A percentile compares a stretch with the other conserved stretches of the same genome.
phyloP scores from a whole-genome alignment of 37 sponge, comb jelly and placozoan genomes.

The Cladorhizidae sp. region DNA sequence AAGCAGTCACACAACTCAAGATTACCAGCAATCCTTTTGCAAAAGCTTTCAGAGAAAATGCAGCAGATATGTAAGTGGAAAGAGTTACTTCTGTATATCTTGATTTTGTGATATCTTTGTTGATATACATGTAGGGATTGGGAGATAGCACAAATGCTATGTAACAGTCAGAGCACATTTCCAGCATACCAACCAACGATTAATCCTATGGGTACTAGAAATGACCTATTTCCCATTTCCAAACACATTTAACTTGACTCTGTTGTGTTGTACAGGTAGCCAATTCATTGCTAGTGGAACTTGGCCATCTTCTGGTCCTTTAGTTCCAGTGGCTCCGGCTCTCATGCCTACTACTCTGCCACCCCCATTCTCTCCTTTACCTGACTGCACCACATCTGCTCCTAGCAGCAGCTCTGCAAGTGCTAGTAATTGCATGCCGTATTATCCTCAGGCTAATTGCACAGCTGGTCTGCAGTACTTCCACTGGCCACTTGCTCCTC shows the following conservation, averaged over 20 bases:
- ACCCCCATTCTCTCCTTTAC: slow-evolving; percentile 29
- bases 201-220: not conserved
- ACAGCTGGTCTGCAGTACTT: not conserved
- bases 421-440: not conserved
- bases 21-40: slow-evolving; percentile 91
- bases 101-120: not conserved
- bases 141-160: slow-evolving; percentile 68
- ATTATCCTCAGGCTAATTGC: not conserved
- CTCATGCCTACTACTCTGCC: slow-evolving; percentile 17
- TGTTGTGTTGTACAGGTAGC: not conserved
- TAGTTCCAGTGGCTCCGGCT: not conserved
- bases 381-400: slow-evolving; percentile 4
- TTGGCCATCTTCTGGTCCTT: slow-evolving; percentile 12
- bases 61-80: slow-evolving; percentile 64
- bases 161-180: slow-evolving; percentile 6
- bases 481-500: slow-evolving; percentile 8
- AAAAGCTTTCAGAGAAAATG: slow-evolving; percentile 83
- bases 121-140: slow-evolving; percentile 57
- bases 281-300: not conserved
- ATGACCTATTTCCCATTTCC: not conserved
- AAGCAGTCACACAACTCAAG: slow-evolving; percentile 88
- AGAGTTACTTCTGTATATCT: not conserved
- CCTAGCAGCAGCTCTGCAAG: not conserved
- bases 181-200: not conserved
- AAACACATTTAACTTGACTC: no score